Conservation (phyloP, 2,797 vertebrate species). For the Chelonia mydas region DNA sequence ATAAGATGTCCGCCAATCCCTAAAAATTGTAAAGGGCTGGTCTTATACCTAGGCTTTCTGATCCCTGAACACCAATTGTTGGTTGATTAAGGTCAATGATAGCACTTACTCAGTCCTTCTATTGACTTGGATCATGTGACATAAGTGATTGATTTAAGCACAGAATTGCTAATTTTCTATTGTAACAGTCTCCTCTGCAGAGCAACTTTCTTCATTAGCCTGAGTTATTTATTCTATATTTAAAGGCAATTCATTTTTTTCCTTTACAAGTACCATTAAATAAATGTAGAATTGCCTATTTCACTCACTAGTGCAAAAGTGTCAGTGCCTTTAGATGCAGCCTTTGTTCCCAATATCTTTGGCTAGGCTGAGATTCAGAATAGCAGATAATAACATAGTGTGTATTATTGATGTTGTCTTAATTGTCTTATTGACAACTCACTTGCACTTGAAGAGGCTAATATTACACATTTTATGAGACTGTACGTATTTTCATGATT, state of each 20-base stretch:
- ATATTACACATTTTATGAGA: constrained; percentile 80
- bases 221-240: constrained; percentile 52
- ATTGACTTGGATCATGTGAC: constrained; percentile 78
- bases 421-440: constrained; percentile 85
- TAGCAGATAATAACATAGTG: constrained; percentile 77
- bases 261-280: background rate
- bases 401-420: constrained; percentile 82
- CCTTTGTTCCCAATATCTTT: constrained; percentile 78
- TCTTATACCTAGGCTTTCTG: constrained; percentile 59
- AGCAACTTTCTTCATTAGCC: constrained; percentile 37
- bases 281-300: constrained; percentile 51
- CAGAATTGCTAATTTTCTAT: constrained; percentile 74
- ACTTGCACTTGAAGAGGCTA: constrained; percentile 83
- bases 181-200: constrained; percentile 38
- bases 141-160: constrained; percentile 78
- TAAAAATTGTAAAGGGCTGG: constrained; percentile 7
- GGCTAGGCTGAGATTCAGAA: constrained; percentile 74
- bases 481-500: constrained; percentile 79
- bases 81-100: constrained; percentile 78
- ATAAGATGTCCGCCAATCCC: background rate
- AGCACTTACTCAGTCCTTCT: constrained; percentile 74
- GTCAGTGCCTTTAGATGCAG: constrained; percentile 53
- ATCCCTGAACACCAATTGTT: constrained; percentile 65
- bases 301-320: constrained; percentile 34
- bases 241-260: constrained; percentile 39